Evolutionary conservation across 2,113 vertebrate species (phyloP).

Genomic region (Thunnus thynnus): DNA sequence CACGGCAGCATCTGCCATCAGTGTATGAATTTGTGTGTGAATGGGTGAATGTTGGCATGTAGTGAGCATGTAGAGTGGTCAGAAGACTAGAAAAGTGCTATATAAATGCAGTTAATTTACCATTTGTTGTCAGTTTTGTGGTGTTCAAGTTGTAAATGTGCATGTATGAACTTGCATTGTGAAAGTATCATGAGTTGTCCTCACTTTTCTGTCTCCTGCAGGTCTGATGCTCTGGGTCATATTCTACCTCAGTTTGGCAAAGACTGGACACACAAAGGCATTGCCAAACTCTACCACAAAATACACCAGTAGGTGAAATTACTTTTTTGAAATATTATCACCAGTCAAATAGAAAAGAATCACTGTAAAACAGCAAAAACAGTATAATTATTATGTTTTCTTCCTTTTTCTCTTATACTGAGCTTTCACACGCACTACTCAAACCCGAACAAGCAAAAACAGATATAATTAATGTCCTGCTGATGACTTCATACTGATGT

Average conservation of each 20-base stretch:
- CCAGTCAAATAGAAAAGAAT: no score
- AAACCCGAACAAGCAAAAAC: background rate
- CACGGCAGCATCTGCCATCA: no score
- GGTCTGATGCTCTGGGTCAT: conserved; percentile 95
- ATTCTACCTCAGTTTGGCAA: conserved; percentile 96
- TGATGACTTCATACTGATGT: conserved; percentile 15
- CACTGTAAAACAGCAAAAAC: background rate
- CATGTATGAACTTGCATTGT: background rate
- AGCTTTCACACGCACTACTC: background rate
- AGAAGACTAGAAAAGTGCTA: no score
- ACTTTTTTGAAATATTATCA: background rate
- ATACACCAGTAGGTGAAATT: conserved; percentile 89
- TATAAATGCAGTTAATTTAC: no score
- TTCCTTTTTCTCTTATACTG: background rate
- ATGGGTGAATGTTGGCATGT: no score
- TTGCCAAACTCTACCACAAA: conserved; percentile 95
- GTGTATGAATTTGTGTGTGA: no score
- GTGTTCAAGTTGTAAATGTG: no score
- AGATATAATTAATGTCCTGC: background rate
- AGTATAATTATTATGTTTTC: background rate
- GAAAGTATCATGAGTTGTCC: background rate
- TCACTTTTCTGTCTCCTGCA: conserved; percentile 62
- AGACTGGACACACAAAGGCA: conserved; percentile 96
- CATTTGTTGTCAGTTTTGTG: no score
- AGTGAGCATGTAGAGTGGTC: background rate